Conservation (phyloP, 2,888 invertebrate genomes). For the Nomada lathburiana region DNA sequence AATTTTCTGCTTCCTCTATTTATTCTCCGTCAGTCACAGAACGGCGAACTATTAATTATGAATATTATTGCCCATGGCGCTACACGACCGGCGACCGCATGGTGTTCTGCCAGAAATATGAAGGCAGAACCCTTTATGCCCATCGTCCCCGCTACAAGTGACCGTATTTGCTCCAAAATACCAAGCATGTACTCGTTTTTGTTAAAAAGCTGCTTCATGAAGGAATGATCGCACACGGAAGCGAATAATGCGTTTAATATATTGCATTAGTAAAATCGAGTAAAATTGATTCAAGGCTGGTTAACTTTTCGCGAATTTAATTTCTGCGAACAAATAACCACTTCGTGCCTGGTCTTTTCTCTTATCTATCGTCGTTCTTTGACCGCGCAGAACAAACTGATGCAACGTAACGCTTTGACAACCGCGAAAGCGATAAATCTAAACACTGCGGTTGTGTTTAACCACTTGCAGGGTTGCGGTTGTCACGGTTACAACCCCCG, state of each 20-base stretch:
- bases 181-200: not conserved
- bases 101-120: constrained; percentile 80
- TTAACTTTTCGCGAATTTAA: not conserved
- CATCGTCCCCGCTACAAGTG: constrained; percentile 45
- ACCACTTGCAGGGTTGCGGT: constrained; percentile 29
- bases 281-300: too few species aligned
- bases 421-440: constrained; percentile 51
- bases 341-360: not conserved
- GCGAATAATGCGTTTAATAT: not conserved
- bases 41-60: constrained; percentile 84
- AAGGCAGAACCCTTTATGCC: constrained; percentile 67
- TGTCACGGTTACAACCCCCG: constrained; percentile 22
- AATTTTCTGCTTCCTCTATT: constrained; percentile 43
- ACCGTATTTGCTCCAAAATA: constrained; percentile 77
- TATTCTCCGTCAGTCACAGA: constrained; percentile 81
- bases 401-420: constrained; percentile 37
- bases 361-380: constrained; percentile 28
- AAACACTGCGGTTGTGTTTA: constrained; percentile 47
- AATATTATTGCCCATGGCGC: constrained; percentile 83
- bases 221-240: not conserved
- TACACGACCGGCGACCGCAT: constrained; percentile 78
- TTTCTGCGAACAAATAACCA: not conserved
- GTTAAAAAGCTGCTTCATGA: not conserved
- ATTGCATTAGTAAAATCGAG: not conserved
- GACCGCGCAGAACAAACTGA: constrained; percentile 57